phyloP scores from a whole-genome alignment of 35 echinoderm and acorn worm genomes.

The Diadema setosum region DNA sequence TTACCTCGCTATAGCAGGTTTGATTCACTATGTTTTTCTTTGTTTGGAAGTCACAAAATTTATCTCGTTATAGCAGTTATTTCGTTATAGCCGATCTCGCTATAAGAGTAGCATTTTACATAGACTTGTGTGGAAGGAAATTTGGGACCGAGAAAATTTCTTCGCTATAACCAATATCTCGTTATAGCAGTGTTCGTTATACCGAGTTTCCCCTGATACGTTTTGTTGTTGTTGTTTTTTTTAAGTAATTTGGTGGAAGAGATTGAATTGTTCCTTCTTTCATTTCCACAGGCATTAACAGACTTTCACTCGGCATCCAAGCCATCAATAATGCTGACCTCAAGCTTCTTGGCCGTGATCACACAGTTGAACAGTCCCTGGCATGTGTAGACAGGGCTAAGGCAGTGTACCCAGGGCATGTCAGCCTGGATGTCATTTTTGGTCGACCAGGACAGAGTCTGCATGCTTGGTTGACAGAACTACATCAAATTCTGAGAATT shows the following conservation, averaged over 20 bases:
- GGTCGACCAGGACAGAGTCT: slow-evolving; percentile 72
- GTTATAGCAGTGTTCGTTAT: neutral
- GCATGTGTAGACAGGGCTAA: slow-evolving; percentile 40
- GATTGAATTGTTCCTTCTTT: neutral
- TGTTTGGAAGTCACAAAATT: too few species aligned
- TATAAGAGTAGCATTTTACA: too few species aligned
- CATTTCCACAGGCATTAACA: slow-evolving; percentile 61
- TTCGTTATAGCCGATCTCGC: too few species aligned
- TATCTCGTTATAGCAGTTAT: too few species aligned
- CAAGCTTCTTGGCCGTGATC: slow-evolving; percentile 62
- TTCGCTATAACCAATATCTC: neutral
- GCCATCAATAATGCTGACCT: slow-evolving; percentile 59
- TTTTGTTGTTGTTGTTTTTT: too few species aligned
- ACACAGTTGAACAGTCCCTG: slow-evolving; percentile 49
- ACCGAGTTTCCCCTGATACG: too few species aligned
- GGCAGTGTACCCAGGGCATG: slow-evolving; percentile 65
- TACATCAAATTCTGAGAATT: slow-evolving; percentile 23
- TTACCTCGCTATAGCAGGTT: too few species aligned
- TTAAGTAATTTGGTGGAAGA: too few species aligned
- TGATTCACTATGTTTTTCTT: too few species aligned
- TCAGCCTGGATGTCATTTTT: slow-evolving; percentile 88
- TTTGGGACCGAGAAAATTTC: too few species aligned
- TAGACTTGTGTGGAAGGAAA: too few species aligned
- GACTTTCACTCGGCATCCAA: slow-evolving; percentile 86
- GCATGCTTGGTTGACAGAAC: slow-evolving; percentile 57